A percentile compares a stretch with the other conserved stretches of the same genome.
Conservation (phyloP, 2,113 vertebrate species). For the Phyllostomus discolor region DNA sequence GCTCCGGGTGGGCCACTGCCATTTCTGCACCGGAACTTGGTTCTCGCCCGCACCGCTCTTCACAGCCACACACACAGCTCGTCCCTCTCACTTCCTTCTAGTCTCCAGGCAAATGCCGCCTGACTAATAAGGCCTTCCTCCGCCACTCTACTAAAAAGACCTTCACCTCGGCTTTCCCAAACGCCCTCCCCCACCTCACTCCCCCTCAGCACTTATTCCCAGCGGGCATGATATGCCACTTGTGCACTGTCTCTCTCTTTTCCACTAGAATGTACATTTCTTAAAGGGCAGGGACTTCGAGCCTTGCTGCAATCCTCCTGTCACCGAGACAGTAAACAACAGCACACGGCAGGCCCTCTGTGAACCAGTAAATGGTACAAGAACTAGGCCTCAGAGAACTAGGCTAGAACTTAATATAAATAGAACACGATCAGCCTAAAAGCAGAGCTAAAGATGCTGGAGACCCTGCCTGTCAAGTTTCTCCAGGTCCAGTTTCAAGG, state of each 20-base stretch:
- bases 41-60: not conserved
- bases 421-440: not conserved
- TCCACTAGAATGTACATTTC: not conserved
- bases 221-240: not conserved
- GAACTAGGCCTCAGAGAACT: not conserved
- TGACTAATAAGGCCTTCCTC: not conserved
- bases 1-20: not conserved
- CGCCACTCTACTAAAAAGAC: not conserved
- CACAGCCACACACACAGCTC: not conserved
- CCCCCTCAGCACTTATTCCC: not conserved
- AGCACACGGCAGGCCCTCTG: not conserved
- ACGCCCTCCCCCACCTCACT: not conserved
- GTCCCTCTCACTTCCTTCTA: not conserved
- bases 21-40: not conserved
- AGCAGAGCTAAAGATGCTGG: not conserved
- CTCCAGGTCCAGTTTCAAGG: not conserved
- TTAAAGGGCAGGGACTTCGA: not conserved
- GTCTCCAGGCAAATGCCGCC: not conserved
- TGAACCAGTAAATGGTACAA: not conserved
- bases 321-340: not conserved
- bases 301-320: not conserved
- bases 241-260: not conserved
- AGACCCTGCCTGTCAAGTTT: not conserved
- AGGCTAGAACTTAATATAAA: not conserved
- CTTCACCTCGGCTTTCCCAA: not conserved